Percentiles rank a stretch among this genome's conserved stretches.
Evolutionary conservation across 1,140 invertebrate genomes (phyloP).

Genomic region (Myzus persicae): DNA sequence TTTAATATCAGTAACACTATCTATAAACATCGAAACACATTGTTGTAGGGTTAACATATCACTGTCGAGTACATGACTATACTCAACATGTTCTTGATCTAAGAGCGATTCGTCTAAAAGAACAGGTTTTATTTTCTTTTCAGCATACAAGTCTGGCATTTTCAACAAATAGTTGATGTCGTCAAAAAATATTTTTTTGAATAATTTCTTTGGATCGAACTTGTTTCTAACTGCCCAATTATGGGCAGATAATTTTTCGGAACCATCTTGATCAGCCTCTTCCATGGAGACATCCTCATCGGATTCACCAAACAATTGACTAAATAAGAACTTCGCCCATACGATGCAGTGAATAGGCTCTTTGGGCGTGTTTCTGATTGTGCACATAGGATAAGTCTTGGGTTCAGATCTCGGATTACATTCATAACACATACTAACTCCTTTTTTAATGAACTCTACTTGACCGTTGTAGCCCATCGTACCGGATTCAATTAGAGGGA

Average conservation of each 20-base stretch:
- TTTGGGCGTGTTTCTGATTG: constrained; percentile 99
- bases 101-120: background rate
- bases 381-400: constrained; percentile 96
- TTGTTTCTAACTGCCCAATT: constrained; percentile 84
- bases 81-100: background rate
- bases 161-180: constrained; percentile 94
- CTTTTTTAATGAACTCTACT: constrained; percentile 88
- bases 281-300: constrained; percentile 99
- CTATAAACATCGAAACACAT: background rate
- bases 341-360: constrained; percentile 99
- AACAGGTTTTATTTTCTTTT: background rate
- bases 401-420: constrained; percentile 91
- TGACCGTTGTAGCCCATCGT: constrained; percentile 96
- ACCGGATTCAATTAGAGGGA: constrained; percentile 95
- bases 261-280: constrained; percentile 71
- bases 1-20: background rate
- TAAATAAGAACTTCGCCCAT: constrained; percentile 99
- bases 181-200: constrained; percentile 90
- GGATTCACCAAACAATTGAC: constrained; percentile 95
- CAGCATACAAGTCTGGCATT: constrained; percentile 95
- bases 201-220: constrained; percentile 86
- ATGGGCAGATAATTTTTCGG: constrained; percentile 85
- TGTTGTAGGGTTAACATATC: background rate
- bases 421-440: constrained; percentile 95
- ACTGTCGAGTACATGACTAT: background rate